These are phyloP conservation scores for Gavialis gangeticus DNA, from an alignment of 2,113 vertebrate species.

Conservation along the genomic window DNA sequence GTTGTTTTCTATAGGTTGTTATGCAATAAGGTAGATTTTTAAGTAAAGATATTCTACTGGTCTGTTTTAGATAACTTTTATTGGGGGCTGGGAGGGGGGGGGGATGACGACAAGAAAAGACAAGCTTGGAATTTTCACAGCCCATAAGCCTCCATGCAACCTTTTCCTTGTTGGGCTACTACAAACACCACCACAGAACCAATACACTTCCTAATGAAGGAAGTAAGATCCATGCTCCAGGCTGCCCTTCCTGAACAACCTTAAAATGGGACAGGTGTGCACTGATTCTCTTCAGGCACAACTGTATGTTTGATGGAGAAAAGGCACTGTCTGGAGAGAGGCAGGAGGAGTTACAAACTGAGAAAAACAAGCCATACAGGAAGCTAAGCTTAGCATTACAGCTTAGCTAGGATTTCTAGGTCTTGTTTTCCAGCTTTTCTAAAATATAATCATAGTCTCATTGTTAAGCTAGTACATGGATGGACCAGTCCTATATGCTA, in stretches of 20 bases:
- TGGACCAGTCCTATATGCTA: background rate
- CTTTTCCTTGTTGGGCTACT: background rate
- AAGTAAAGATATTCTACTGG: too few relatives aligned
- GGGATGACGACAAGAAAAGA: background rate
- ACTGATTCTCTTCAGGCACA: background rate
- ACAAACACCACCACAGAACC: background rate
- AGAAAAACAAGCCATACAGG: conserved; percentile 4
- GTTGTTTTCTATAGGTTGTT: background rate
- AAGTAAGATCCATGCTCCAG: background rate
- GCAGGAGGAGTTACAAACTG: conserved; percentile 16
- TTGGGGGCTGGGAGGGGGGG: background rate
- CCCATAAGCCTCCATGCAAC: background rate
- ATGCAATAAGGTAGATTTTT: too few relatives aligned
- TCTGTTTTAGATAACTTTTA: too few relatives aligned
- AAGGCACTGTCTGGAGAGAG: conserved; percentile 10
- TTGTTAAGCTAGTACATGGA: conserved; percentile 30
- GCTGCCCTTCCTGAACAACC: background rate
- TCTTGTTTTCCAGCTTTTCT: conserved; percentile 21
- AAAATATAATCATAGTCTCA: background rate
- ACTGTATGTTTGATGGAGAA: conserved; percentile 22
- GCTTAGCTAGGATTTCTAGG: conserved; percentile 6
- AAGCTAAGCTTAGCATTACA: background rate
- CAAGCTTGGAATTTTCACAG: background rate
- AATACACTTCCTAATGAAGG: background rate
- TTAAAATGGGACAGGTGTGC: background rate